Evolutionary conservation across 2,888 invertebrate genomes (phyloP).

Genomic region (Patella ulyssiponensis): DNA sequence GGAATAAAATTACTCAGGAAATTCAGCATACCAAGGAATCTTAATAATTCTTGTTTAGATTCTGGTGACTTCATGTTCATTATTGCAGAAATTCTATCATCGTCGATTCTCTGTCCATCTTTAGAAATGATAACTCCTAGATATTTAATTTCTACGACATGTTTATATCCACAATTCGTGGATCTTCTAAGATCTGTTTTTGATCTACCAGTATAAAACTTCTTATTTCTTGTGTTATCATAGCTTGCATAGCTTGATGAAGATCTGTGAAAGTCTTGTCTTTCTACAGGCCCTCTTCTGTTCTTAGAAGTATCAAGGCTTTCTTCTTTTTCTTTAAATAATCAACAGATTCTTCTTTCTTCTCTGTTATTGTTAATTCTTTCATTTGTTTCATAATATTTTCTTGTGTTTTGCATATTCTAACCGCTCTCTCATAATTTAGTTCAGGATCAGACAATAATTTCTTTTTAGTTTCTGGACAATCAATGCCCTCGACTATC

Average conservation of each 20-base stretch:
- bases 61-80: neutral
- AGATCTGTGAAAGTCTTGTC: neutral
- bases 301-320: neutral
- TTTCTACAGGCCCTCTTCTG: neutral
- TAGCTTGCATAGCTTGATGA: no score
- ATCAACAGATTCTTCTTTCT: neutral
- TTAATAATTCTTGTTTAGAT: neutral
- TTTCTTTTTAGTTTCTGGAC: neutral
- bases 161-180: neutral
- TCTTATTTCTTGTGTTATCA: neutral
- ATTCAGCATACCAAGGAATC: slow-evolving; percentile 11
- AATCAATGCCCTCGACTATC: neutral
- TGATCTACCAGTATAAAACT: neutral
- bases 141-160: neutral
- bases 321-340: neutral
- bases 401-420: neutral
- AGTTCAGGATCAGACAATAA: slow-evolving; percentile 12
- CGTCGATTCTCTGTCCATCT: neutral
- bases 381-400: slow-evolving; percentile 9
- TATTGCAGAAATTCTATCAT: neutral
- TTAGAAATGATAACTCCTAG: slow-evolving; percentile 2
- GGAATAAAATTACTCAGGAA: slow-evolving; percentile 1
- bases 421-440: neutral
- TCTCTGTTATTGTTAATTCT: neutral
- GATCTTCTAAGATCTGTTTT: neutral